Conservation (phyloP, 1,140 invertebrate genomes). For the Sinella curviseta region DNA sequence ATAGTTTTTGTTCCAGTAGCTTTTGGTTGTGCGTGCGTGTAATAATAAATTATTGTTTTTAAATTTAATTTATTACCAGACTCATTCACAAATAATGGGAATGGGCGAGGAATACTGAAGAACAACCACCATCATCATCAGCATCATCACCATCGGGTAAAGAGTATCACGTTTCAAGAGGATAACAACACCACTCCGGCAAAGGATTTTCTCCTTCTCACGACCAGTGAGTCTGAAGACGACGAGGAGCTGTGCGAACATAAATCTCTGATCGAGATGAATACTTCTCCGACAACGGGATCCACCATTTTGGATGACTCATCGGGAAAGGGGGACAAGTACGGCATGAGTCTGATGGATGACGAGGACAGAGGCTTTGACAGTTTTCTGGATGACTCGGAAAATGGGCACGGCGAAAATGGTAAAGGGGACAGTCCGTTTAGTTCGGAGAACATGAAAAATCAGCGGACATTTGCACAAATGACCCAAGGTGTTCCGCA, state of each 20-base stretch:
- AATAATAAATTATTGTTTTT: too few species aligned
- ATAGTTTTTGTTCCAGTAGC: too few species aligned
- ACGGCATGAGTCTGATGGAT: background rate
- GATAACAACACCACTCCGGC: background rate
- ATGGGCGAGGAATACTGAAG: background rate
- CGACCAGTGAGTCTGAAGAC: conserved; percentile 14
- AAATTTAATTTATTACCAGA: too few species aligned
- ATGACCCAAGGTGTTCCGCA: conserved; percentile 20
- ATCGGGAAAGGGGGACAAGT: background rate
- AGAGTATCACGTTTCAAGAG: background rate
- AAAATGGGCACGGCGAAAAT: background rate
- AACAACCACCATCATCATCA: background rate
- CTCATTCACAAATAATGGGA: background rate
- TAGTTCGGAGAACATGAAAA: background rate
- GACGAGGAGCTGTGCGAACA: conserved; percentile 5
- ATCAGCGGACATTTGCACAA: conserved; percentile 29
- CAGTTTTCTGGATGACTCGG: conserved; percentile 27
- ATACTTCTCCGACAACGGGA: too few species aligned
- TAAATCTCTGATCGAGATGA: background rate
- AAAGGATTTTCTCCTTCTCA: conserved; percentile 14
- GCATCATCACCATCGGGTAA: background rate
- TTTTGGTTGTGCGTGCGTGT: too few species aligned
- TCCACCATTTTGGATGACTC: background rate
- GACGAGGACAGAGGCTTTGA: conserved; percentile 38
- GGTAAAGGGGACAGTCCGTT: conserved; percentile 5